phyloP scores from a whole-genome alignment of 1,140 invertebrate species.

The Ephestia elutella region DNA sequence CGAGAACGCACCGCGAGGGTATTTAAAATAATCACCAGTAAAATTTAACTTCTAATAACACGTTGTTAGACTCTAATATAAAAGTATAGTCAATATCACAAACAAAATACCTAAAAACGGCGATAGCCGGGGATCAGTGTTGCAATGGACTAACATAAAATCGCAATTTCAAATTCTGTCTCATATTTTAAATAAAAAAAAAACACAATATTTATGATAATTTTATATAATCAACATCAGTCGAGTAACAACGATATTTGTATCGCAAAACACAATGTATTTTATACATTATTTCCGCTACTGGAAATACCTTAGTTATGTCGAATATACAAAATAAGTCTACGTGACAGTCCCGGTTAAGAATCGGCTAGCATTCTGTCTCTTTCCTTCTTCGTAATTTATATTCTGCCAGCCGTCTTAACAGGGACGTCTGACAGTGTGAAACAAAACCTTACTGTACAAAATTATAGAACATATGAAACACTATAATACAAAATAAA shows the following conservation, averaged over 20 bases:
- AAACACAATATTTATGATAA: background rate
- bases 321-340: conserved; percentile 25
- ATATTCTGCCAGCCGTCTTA: background rate
- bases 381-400: background rate
- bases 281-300: conserved; percentile 22
- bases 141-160: conserved; percentile 6
- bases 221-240: conserved; percentile 21
- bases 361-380: conserved; percentile 3
- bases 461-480: conserved; percentile 41
- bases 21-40: conserved; percentile 50
- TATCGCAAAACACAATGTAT: conserved; percentile 19
- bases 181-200: conserved; percentile 22
- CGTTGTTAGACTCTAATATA: conserved; percentile 65
- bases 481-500: conserved; percentile 50
- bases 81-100: conserved; percentile 54
- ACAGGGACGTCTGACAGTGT: conserved; percentile 12
- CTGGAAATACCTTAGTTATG: conserved; percentile 6
- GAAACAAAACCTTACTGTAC: conserved; percentile 46
- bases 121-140: background rate
- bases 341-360: conserved; percentile 15
- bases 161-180: background rate
- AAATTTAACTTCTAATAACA: conserved; percentile 59
- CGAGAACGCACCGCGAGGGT: conserved; percentile 29
- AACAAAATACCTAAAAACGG: conserved; percentile 43
- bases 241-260: conserved; percentile 16